Base-by-base conservation (phyloP, 2,888 invertebrate genomes). In the Sphinx pinastri region DNA sequence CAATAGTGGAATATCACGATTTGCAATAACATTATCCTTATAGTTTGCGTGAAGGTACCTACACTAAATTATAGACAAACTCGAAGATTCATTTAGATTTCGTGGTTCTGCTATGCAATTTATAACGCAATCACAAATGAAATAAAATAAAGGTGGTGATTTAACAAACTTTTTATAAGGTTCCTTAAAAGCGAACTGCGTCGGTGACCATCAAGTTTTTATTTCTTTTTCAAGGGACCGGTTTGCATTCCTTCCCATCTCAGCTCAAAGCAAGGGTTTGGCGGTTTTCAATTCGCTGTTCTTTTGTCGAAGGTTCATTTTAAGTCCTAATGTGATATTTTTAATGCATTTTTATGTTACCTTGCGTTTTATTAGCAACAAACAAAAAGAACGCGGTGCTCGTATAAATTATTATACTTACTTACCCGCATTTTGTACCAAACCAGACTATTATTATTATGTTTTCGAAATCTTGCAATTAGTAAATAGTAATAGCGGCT, bases 141-240 rank as follows among this genome's bases (percentile, higher is more conserved):
- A 63, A 14, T 6, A 8, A 63, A 47, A 63, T 49, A 11, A 19
- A 63, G 12, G 49, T 63, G 12, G 19, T 63, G 47, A 19, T 7
- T 63, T 63, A 13, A 19, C 12, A 55, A 55, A 19, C 47, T 63
- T 49, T 49, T 13, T 63, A n/a, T n/a, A 25, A 69, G 67, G 51
- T 59, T 63, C 8, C 38, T 45, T 70, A 70, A 19, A 66, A 38
- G 68, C 68, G 68, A 55, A 13, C 13, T n/a, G 45, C 38, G 69
- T 54, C 55, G 47, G 45, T 49, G 70, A 59, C 55, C 60, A 70
- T 13, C 19, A 12, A 67, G 68, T 73, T 76, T 76, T 75, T 72
- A 71, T 74, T 75, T 71, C 67, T 77, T 78, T 77, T 75, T 60
- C 68, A 72, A 59, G 16, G 58, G 67, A 79, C 81, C 79, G 78